Evolutionary conservation across 30 jellyfish, hydroid and myxozoan genomes (phyloP), one percentile per base, ranked within the genome.

Genomic region (Pelagia noctiluca): DNA sequence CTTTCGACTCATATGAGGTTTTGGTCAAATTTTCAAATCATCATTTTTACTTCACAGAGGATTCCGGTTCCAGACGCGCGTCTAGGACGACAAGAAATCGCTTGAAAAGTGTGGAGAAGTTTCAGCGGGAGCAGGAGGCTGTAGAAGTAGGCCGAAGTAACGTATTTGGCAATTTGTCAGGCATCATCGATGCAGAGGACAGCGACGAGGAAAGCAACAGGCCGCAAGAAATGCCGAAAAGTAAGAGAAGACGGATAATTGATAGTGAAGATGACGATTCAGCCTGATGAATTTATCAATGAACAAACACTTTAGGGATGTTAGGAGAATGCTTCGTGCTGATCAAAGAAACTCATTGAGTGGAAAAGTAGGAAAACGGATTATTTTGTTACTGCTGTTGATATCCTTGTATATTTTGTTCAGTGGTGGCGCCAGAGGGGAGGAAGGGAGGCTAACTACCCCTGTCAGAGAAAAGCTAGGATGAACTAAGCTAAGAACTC

Each of bases 141-240:
- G 19, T 0, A 30, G 30, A 4, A 5, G 26, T 26, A 8, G 42
- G 28, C 16, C 42, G 7, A 35, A 3, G 21, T 0, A 35, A 53
- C 67, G 36, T 69, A 2, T 82, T 82, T 82, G 92, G 86, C 10
- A 82, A 82, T 42, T 63, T 82, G 37, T 13, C 48, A 32, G 92
- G 92, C 0, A 38, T 82, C 36, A 69, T 82, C 38, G 92, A 82
- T n/a, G 53, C 92, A 67, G 92, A 82, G 33, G 91, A 50, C 49
- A 71, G 84, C 50, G 79, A 71, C 16, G 83, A 82, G n/a, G 57
- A 50, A 0, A 34, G 28, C 1, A 50, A 26, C 25, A 52, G 62
- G 22, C 54, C n/a, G 22, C 64, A 24, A 25, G 32, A 5, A 29
- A 16, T 7, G 3, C 60, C 50, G 10, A 71, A 28, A 50, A 68